These are phyloP conservation scores for Dermolepida albohirtum DNA, from an alignment of 2,888 invertebrate genomes.

Conservation along the genomic window DNA sequence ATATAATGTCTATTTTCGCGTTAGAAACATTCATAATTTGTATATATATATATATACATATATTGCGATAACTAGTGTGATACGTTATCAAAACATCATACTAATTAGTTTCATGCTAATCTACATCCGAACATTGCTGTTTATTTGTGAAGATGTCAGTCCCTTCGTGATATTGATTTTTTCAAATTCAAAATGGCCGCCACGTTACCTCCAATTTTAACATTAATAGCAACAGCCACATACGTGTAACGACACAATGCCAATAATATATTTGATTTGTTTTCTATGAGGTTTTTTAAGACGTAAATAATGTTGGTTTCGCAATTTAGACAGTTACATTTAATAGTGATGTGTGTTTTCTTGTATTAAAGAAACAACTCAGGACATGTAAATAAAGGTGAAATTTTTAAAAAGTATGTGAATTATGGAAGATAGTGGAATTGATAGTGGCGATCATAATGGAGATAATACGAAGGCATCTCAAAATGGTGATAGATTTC, in stretches of 20 bases:
- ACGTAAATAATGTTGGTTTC: conserved; percentile 15
- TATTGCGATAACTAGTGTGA: too few relatives aligned
- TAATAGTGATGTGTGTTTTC: neutral
- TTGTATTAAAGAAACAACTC: neutral
- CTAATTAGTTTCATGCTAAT: too few relatives aligned
- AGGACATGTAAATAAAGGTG: conserved; percentile 37
- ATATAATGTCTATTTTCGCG: too few relatives aligned
- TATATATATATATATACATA: too few relatives aligned
- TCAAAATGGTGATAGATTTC: conserved; percentile 51
- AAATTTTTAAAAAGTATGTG: conserved; percentile 33
- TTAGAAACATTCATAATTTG: too few relatives aligned
- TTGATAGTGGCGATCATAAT: conserved; percentile 67
- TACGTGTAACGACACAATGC: conserved; percentile 4
- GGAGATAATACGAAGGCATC: conserved; percentile 56
- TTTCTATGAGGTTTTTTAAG: conserved; percentile 2
- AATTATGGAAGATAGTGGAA: conserved; percentile 68
- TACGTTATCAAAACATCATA: too few relatives aligned
- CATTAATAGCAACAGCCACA: neutral
- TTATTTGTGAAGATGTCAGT: conserved; percentile 40
- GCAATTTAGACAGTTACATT: neutral
- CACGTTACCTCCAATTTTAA: conserved; percentile 37
- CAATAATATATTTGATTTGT: neutral
- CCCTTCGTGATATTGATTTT: conserved; percentile 54
- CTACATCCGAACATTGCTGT: neutral
- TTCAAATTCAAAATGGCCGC: conserved; percentile 45